Percentiles rank a stretch among this genome's conserved stretches.
phyloP scores from a whole-genome alignment of 2,888 invertebrate species.

The Drosophila antonietae region DNA sequence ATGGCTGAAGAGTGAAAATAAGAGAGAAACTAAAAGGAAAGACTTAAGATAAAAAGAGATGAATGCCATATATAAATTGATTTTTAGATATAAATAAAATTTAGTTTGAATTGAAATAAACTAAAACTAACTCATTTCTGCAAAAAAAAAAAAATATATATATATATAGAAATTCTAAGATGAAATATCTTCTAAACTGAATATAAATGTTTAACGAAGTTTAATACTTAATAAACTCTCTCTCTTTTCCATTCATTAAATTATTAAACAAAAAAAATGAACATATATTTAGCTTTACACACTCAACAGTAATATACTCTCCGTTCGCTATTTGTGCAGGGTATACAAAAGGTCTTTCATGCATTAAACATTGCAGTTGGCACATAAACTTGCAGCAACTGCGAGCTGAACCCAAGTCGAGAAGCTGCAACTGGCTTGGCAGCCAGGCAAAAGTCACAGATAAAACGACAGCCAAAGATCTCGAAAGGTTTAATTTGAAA shows the following conservation, averaged over 20 bases:
- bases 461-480: neutral
- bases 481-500: neutral
- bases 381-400: constrained; percentile 17
- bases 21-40: neutral
- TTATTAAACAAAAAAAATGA: too few relatives aligned
- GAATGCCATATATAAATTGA: neutral
- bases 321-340: neutral
- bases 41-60: neutral
- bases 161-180: too few relatives aligned
- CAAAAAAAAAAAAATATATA: too few relatives aligned
- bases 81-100: neutral
- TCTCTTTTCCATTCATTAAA: too few relatives aligned
- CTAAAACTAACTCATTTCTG: too few relatives aligned
- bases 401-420: neutral
- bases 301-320: neutral
- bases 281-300: too few relatives aligned
- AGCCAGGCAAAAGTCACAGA: neutral
- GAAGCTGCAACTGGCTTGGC: constrained; percentile 35
- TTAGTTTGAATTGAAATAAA: too few relatives aligned
- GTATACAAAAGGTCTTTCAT: constrained; percentile 41
- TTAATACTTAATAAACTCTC: too few relatives aligned
- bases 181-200: too few relatives aligned
- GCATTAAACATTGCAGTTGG: constrained; percentile 48
- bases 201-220: too few relatives aligned
- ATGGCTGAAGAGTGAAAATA: neutral